A percentile compares a stretch with the other conserved stretches of the same genome.
Conservation (phyloP, 2,797 vertebrate genomes). For the Lacerta bilineata region DNA sequence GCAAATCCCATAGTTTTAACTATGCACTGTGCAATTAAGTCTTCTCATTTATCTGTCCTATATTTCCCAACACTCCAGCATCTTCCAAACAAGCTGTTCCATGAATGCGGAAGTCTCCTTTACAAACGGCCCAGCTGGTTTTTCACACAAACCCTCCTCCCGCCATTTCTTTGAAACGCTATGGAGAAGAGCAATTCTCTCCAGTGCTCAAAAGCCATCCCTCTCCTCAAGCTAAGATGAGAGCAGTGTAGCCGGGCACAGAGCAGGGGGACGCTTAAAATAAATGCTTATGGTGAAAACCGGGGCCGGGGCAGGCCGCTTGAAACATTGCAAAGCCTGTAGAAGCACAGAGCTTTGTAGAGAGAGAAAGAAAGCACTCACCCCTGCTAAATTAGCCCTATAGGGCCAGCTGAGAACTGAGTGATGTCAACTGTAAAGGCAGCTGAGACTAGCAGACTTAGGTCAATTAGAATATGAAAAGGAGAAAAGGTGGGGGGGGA, state of each 20-base stretch:
- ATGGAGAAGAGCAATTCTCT: not conserved
- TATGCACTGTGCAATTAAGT: too few species aligned
- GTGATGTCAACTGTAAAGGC: conserved; percentile 66
- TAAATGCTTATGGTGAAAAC: not conserved
- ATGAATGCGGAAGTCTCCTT: not conserved
- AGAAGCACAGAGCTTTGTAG: conserved; percentile 44
- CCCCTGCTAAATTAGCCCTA: conserved; percentile 59
- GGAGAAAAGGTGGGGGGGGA: too few species aligned
- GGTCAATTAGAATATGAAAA: conserved; percentile 55
- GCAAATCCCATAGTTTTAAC: too few species aligned
- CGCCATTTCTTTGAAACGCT: not conserved
- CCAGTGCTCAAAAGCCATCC: not conserved
- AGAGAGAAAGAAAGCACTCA: conserved; percentile 60
- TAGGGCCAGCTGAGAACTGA: conserved; percentile 71
- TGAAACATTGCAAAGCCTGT: conserved; percentile 51
- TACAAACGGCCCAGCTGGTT: not conserved
- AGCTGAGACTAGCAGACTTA: conserved; percentile 66
- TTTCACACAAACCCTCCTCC: too few species aligned
- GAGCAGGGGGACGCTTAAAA: not conserved
- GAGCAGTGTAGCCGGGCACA: conserved; percentile 9
- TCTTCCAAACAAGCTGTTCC: too few species aligned
- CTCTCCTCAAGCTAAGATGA: conserved; percentile 28
- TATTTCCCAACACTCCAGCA: too few species aligned
- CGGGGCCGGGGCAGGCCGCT: conserved; percentile 24
- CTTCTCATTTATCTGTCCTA: too few species aligned